Percentiles rank a stretch among this genome's conserved stretches.
Evolutionary conservation across 2,113 vertebrate genomes (phyloP).

Genomic region (Sapayoa aenigma): DNA sequence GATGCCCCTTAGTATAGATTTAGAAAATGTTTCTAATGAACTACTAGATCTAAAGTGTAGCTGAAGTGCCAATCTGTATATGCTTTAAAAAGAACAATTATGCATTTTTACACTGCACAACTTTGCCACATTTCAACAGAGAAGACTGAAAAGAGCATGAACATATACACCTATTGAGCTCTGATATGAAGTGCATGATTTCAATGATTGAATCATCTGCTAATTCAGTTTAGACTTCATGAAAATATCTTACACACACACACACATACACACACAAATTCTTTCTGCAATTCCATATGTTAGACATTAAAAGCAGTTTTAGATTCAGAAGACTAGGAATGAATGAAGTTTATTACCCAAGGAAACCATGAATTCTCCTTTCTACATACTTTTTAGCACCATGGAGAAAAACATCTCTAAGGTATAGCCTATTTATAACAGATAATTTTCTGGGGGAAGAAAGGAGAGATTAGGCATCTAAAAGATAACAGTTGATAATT

Average conservation of each 20-base stretch:
- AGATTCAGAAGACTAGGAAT: not conserved
- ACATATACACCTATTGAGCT: fast-evolving
- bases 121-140: not conserved
- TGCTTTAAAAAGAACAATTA: not conserved
- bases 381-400: not conserved
- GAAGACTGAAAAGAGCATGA: not conserved
- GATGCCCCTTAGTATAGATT: not conserved
- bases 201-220: not conserved
- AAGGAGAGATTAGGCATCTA: not conserved
- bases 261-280: not conserved
- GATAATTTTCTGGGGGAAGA: not conserved
- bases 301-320: not conserved
- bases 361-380: not conserved
- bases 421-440: not conserved
- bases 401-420: not conserved
- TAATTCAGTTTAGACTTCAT: not conserved
- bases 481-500: not conserved
- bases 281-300: not conserved
- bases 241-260: not conserved
- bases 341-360: not conserved
- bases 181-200: not conserved
- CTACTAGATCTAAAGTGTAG: not conserved
- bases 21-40: not conserved
- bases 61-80: not conserved
- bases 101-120: not conserved